Evolutionary conservation across 2,797 vertebrate species (phyloP).

Genomic region (Alcedo quadribrachys): DNA sequence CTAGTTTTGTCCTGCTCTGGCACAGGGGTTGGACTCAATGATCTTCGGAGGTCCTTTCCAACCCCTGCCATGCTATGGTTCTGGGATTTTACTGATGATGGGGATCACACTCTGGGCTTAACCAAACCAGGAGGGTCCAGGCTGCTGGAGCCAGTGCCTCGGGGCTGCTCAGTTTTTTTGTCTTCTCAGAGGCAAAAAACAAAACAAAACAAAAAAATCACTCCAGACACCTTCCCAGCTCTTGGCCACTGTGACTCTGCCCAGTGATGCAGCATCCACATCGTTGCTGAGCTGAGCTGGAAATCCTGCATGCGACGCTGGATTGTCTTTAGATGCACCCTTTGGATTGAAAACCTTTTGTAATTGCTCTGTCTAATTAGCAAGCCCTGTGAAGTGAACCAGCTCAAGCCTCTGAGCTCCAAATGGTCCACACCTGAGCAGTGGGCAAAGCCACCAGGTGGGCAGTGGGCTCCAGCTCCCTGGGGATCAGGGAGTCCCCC

Average conservation of each 20-base stretch:
- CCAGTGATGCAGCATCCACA: rapidly evolving
- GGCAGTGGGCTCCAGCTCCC: not conserved
- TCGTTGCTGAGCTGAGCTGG: not conserved
- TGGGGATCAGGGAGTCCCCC: rapidly evolving
- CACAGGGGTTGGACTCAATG: no score
- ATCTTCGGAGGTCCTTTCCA: no score
- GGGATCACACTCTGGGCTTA: not conserved
- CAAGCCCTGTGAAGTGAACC: rapidly evolving
- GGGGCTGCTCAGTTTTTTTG: not conserved
- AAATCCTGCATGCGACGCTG: rapidly evolving
- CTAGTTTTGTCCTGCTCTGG: no score
- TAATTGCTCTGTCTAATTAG: not conserved
- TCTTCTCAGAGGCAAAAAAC: not conserved
- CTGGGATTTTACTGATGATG: not conserved
- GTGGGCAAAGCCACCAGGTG: rapidly evolving
- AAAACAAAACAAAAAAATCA: not conserved
- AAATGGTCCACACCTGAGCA: rapidly evolving
- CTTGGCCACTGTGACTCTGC: rapidly evolving
- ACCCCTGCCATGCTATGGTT: no score
- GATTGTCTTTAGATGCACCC: not conserved
- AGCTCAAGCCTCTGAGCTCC: not conserved
- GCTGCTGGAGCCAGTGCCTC: not conserved
- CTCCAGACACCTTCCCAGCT: not conserved
- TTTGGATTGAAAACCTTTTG: not conserved
- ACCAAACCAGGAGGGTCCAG: rapidly evolving